A percentile compares a stretch with the other conserved stretches of the same genome.
Evolutionary conservation across 2,888 invertebrate genomes (phyloP).

Genomic region (Papilio elwesi): DNA sequence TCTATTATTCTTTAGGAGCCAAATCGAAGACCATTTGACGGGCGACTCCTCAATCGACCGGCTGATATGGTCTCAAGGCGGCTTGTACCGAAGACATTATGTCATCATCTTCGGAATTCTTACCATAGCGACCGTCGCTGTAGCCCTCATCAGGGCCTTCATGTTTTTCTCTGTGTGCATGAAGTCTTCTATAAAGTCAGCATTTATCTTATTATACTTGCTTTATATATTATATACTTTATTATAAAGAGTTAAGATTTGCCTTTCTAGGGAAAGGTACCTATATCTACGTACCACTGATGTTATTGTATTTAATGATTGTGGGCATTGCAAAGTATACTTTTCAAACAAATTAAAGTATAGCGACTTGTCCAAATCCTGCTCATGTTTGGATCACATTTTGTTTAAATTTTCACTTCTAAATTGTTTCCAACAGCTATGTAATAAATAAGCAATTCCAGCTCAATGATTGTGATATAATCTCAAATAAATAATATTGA

Average conservation of each 20-base stretch:
- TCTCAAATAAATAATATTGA: background rate
- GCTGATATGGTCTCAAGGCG: constrained; percentile 68
- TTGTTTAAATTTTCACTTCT: no score
- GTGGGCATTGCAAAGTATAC: no score
- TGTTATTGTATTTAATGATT: no score
- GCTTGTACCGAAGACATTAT: constrained; percentile 63
- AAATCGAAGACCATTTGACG: constrained; percentile 71
- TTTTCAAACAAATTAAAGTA: no score
- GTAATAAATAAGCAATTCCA: no score
- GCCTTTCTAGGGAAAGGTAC: no score
- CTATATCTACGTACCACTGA: background rate
- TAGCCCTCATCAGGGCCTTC: constrained; percentile 86
- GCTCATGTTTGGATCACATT: no score
- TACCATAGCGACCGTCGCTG: constrained; percentile 80
- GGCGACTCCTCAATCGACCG: constrained; percentile 72
- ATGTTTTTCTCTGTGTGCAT: constrained; percentile 87
- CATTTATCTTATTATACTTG: constrained; percentile 35
- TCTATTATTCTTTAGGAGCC: constrained; percentile 60
- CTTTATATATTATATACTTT: no score
- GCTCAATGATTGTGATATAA: no score
- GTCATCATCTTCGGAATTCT: constrained; percentile 83
- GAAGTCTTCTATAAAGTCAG: constrained; percentile 85
- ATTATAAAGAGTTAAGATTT: background rate
- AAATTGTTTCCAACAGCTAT: no score
- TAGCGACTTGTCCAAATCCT: no score